Conservation (phyloP, 2,888 invertebrate species). For the Chrysolina oricalcia region DNA sequence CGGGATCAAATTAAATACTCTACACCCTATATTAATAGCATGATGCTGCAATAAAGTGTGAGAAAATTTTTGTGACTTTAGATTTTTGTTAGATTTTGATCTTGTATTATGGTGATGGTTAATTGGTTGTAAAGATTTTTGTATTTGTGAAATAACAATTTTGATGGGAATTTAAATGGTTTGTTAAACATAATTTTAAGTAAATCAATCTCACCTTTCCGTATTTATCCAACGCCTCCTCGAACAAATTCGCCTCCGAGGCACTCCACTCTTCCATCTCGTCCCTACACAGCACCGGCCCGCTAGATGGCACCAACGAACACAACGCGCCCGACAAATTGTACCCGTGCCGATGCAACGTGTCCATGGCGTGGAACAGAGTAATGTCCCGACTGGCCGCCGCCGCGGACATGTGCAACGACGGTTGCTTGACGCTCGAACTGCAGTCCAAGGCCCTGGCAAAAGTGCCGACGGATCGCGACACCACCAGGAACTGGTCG, state of each 20-base stretch:
- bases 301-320: constrained; percentile 94
- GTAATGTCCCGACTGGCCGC: constrained; percentile 99
- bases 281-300: constrained; percentile 96
- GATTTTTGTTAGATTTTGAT: too few species aligned
- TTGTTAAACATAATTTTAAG: too few species aligned
- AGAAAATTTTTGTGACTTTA: too few species aligned
- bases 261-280: constrained; percentile 99
- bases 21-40: too few species aligned
- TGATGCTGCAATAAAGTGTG: too few species aligned
- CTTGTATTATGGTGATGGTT: too few species aligned
- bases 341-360: constrained; percentile 90
- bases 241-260: constrained; percentile 98
- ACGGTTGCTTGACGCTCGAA: constrained; percentile 98
- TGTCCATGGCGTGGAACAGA: constrained; percentile 98
- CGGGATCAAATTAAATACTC: too few species aligned
- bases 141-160: too few species aligned
- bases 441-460: constrained; percentile 99
- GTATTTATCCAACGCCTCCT: constrained; percentile 98
- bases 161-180: too few species aligned
- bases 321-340: constrained; percentile 93
- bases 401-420: constrained; percentile 99
- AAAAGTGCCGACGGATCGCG: constrained; percentile 97
- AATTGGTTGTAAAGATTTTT: too few species aligned
- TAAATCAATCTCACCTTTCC: constrained; percentile 78
- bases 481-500: constrained; percentile 97